phyloP scores from a whole-genome alignment of 1,140 invertebrate species.

The Globodera rostochiensis region DNA sequence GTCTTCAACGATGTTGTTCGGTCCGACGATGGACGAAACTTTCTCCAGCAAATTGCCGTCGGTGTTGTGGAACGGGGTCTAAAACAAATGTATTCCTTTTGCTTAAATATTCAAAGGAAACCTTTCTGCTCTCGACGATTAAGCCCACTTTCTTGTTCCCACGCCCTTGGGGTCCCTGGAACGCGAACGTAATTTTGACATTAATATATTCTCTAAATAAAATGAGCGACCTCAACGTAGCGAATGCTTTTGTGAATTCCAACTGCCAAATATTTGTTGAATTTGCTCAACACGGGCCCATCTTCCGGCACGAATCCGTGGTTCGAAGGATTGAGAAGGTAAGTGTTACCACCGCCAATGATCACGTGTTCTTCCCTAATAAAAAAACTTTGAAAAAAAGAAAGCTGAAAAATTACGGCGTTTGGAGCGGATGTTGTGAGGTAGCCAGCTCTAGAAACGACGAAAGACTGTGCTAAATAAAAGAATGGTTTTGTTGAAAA shows the following conservation, averaged over 20 bases:
- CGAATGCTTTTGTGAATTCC: slow-evolving; percentile 41
- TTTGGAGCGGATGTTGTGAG: slow-evolving; percentile 24
- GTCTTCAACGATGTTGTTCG: slow-evolving; percentile 8
- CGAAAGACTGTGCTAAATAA: slow-evolving; percentile 30
- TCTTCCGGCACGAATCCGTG: slow-evolving; percentile 28
- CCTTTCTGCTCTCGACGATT: slow-evolving; percentile 42
- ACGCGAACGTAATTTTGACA: background rate
- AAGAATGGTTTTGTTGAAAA: background rate
- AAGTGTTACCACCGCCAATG: slow-evolving; percentile 33
- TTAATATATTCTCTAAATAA: background rate
- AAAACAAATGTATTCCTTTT: background rate
- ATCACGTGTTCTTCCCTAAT: slow-evolving; percentile 26
- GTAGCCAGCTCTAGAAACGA: slow-evolving; percentile 41
- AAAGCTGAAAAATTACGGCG: slow-evolving; percentile 18
- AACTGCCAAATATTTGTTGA: slow-evolving; percentile 44
- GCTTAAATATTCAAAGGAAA: background rate
- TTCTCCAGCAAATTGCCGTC: slow-evolving; percentile 17
- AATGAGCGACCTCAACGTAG: slow-evolving; percentile 29
- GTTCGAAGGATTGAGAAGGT: slow-evolving; percentile 23
- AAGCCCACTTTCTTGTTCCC: slow-evolving; percentile 28
- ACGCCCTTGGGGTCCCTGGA: slow-evolving; percentile 31
- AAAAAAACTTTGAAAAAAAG: slow-evolving; percentile 14
- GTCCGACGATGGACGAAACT: slow-evolving; percentile 24
- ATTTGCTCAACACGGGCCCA: slow-evolving; percentile 21
- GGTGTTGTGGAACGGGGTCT: slow-evolving; percentile 29